Conservation (phyloP, 2,113 vertebrate genomes). For the Engraulis encrasicolus region DNA sequence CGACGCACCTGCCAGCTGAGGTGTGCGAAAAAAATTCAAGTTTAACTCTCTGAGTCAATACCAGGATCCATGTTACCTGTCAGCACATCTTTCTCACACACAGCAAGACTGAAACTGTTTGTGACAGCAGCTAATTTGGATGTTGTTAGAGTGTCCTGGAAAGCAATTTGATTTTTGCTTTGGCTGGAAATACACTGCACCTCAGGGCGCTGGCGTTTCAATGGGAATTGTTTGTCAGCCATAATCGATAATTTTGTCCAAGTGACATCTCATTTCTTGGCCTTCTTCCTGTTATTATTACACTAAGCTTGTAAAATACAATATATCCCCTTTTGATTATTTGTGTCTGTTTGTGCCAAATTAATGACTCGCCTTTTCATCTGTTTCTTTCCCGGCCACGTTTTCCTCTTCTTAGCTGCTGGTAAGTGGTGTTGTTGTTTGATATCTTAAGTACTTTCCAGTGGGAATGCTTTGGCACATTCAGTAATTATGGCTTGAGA, state of each 20-base stretch:
- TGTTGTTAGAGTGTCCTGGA: background rate
- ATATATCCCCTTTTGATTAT: too few relatives aligned
- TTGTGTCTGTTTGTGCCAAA: background rate
- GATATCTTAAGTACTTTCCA: background rate
- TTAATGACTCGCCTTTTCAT: background rate
- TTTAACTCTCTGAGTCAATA: too few relatives aligned
- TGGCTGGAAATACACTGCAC: conserved; percentile 5
- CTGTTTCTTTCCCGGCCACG: background rate
- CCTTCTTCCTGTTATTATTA: background rate
- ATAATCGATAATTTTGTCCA: background rate
- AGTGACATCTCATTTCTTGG: background rate
- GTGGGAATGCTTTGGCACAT: background rate
- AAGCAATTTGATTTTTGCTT: background rate
- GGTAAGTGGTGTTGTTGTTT: background rate
- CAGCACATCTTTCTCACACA: background rate
- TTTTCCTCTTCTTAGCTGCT: background rate
- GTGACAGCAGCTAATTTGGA: background rate
- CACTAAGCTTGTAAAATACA: background rate
- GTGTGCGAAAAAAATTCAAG: too few relatives aligned
- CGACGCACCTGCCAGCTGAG: too few relatives aligned
- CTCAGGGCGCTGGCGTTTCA: background rate
- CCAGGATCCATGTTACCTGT: background rate
- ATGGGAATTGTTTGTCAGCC: background rate
- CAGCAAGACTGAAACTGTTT: background rate
- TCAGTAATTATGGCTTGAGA: background rate